Evolutionary conservation across 1,140 invertebrate genomes (phyloP).

Genomic region (Pachypeltis micranthus): DNA sequence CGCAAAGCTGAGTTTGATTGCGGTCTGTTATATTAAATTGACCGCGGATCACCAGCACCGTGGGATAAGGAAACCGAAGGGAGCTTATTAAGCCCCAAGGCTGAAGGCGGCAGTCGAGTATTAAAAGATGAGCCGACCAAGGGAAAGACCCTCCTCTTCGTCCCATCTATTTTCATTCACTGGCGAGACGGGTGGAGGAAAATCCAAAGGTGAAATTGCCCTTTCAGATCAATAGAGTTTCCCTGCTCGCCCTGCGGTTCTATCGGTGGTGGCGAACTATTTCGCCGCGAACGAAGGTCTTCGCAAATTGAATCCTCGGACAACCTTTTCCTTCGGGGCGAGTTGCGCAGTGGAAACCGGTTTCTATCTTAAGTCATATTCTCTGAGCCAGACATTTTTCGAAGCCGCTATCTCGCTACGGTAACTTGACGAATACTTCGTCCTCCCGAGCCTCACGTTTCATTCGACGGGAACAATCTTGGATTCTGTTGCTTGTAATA

Average conservation of each 20-base stretch:
- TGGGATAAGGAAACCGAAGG: neutral
- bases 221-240: constrained; percentile 7
- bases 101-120: constrained; percentile 4
- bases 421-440: too few relatives aligned
- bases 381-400: too few relatives aligned
- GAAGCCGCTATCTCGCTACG: too few relatives aligned
- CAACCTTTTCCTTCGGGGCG: too few relatives aligned
- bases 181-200: neutral
- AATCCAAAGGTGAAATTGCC: constrained; percentile 8
- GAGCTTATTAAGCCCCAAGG: constrained; percentile 1
- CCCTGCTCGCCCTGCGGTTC: neutral
- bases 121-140: constrained; percentile 8
- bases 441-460: too few relatives aligned
- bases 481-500: too few relatives aligned
- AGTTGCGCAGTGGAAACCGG: too few relatives aligned
- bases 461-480: too few relatives aligned
- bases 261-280: neutral
- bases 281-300: neutral
- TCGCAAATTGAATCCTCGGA: neutral
- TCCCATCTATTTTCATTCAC: too few relatives aligned
- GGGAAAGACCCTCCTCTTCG: neutral
- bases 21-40: constrained; percentile 4
- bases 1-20: constrained; percentile 3
- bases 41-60: neutral
- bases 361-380: too few relatives aligned